A percentile compares a stretch with the other conserved stretches of the same genome.
phyloP scores from a whole-genome alignment of 2,113 vertebrate species.

The Oreochromis spilurus region DNA sequence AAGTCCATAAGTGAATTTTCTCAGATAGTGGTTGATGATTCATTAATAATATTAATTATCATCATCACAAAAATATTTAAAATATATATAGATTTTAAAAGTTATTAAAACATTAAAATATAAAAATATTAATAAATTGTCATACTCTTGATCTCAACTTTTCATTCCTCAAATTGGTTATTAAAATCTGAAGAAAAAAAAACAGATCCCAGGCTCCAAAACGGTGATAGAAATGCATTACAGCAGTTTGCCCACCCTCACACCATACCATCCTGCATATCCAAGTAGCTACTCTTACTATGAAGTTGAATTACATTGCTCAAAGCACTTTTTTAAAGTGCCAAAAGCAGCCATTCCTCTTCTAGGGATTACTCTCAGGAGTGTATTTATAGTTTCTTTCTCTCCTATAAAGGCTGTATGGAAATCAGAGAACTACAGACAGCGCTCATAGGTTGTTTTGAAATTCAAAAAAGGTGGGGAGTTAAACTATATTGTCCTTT shows the following conservation, averaged over 20 bases:
- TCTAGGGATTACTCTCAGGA: constrained; percentile 94
- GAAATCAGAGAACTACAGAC: constrained; percentile 95
- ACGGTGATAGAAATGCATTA: constrained; percentile 71
- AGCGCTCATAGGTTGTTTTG: constrained; percentile 91
- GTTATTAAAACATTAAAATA: neutral
- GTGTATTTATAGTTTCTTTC: constrained; percentile 93
- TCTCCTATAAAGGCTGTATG: constrained; percentile 93
- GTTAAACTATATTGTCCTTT: constrained; percentile 94
- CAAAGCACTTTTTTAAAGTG: constrained; percentile 86
- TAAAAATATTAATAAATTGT: constrained; percentile 16
- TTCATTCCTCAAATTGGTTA: constrained; percentile 40
- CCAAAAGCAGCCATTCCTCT: constrained; percentile 81
- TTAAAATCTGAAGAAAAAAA: constrained; percentile 41
- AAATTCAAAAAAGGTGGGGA: constrained; percentile 89
- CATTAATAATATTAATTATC: neutral
- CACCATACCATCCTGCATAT: constrained; percentile 78
- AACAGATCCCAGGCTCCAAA: constrained; percentile 34
- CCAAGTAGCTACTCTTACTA: constrained; percentile 86
- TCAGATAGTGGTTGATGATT: neutral
- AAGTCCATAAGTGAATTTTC: neutral
- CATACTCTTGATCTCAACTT: constrained; percentile 36
- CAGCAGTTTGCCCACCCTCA: constrained; percentile 32
- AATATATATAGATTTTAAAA: neutral
- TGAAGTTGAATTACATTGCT: constrained; percentile 96
- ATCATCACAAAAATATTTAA: neutral